Evolutionary conservation across 2,888 invertebrate species (phyloP).

Genomic region (Euproctis similis): DNA sequence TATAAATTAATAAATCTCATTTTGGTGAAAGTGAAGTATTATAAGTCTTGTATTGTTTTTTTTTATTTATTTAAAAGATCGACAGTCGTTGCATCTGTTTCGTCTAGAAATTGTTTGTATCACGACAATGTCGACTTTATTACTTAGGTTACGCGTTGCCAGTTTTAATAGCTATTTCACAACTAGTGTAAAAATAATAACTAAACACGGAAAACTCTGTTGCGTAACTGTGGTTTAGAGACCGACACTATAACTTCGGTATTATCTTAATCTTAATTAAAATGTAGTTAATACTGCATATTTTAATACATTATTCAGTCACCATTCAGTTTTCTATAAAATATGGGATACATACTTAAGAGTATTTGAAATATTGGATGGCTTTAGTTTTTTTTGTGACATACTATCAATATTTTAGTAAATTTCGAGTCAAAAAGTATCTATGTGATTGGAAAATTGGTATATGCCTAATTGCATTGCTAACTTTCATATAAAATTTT

Average conservation of each 20-base stretch:
- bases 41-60: too few species aligned
- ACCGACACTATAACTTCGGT: too few species aligned
- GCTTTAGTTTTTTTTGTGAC: too few species aligned
- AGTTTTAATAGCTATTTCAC: conserved; percentile 13
- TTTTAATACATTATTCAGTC: not conserved
- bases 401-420: too few species aligned
- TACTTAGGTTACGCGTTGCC: conserved; percentile 8
- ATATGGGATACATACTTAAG: too few species aligned
- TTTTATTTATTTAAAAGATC: conserved; percentile 23
- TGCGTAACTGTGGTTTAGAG: too few species aligned
- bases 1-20: too few species aligned
- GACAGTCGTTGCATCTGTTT: conserved; percentile 64
- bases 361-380: too few species aligned
- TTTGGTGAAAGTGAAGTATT: too few species aligned
- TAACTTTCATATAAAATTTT: conserved; percentile 7
- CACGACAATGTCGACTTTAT: conserved; percentile 42
- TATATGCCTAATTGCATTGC: conserved; percentile 3
- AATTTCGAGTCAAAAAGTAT: too few species aligned
- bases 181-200: not conserved
- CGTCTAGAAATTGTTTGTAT: conserved; percentile 61
- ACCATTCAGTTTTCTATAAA: too few species aligned
- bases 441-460: conserved; percentile 7
- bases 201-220: not conserved
- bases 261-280: not conserved
- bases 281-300: not conserved